A percentile compares a stretch with the other conserved stretches of the same genome.
Evolutionary conservation across 2,888 invertebrate species (phyloP).

Genomic region (Arrhopalites spinosus): DNA sequence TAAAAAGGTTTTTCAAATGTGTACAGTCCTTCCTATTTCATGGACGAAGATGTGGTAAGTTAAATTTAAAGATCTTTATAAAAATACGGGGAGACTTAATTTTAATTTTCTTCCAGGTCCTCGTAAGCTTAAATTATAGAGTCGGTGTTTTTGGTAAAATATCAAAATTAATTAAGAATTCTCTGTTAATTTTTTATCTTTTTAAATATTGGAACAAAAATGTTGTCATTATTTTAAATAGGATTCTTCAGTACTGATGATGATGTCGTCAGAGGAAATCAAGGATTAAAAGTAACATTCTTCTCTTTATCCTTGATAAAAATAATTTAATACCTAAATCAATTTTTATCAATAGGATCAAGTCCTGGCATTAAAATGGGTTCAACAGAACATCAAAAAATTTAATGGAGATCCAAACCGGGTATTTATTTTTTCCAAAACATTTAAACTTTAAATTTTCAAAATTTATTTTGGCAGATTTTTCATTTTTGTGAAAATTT

Average conservation of each 20-base stretch:
- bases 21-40: slow-evolving; percentile 34
- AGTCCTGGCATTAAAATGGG: slow-evolving; percentile 21
- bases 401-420: slow-evolving; percentile 27
- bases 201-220: too few species aligned
- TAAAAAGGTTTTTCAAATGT: slow-evolving; percentile 25
- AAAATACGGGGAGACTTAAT: too few species aligned
- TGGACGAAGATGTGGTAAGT: slow-evolving; percentile 38
- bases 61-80: too few species aligned
- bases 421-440: slow-evolving; percentile 3
- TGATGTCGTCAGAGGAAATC: slow-evolving; percentile 37
- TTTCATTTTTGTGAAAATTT: too few species aligned
- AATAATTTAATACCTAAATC: not conserved
- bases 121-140: slow-evolving; percentile 33
- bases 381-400: slow-evolving; percentile 20
- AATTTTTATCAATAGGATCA: slow-evolving; percentile 17
- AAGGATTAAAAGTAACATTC: slow-evolving; percentile 24
- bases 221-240: slow-evolving; percentile 1
- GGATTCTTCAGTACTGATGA: slow-evolving; percentile 43
- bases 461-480: too few species aligned
- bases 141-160: slow-evolving; percentile 31
- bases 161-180: too few species aligned
- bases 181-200: too few species aligned
- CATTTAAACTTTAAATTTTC: too few species aligned
- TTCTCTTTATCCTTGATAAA: not conserved
- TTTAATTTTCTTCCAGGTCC: too few species aligned